Base-by-base conservation (phyloP, 2,888 invertebrate genomes). In the Atherix ibis region DNA sequence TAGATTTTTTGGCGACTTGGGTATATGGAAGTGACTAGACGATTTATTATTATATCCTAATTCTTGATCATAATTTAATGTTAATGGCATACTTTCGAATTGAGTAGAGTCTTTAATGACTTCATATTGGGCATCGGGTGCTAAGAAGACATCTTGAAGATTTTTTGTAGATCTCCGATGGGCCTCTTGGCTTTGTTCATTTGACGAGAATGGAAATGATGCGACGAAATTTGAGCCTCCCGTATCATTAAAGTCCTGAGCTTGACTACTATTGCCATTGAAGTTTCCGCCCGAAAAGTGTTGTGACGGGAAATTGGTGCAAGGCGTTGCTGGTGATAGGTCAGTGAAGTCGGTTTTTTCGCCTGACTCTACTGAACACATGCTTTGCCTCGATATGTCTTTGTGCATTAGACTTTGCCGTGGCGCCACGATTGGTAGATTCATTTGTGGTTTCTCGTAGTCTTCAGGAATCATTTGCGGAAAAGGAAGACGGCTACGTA, bases 71-170 rank as follows among this genome's bases (percentile, higher is more conserved):
- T 45, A 46, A 14, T 43, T 41, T 27, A 44, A 33, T 9, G 46
- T 46, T 6, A 46, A 38, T 9, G 44, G 45, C 2, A 43, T 43
- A 14, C 29, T 45, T 24, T 46, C 46, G 18, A 44, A 48, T 19
- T 46, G 45, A 35, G 36, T 45, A 12, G 48, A 48, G 39, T 57
- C 60, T 38, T 36, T 36, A 45, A 61, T 56, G 44, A 59, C 48
- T 46, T 75, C 74, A 47, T 75, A 75, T 44, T 74, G 73, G 2
- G 73, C 70, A 43, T 73, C 72, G 0, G 71, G 70, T 1, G 71
- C 69, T 25, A 72, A 49, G 43, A 68, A 68, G 0, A 56, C 53
- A 13, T 48, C 48, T 33, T 47, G 44, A 5, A 57, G 47, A 32
- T 60, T 56, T 42, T 61, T 61, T 2, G 60, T 62, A 16, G 60